Conservation (phyloP, 1,140 invertebrate species). For the Diploscapter pachys region DNA sequence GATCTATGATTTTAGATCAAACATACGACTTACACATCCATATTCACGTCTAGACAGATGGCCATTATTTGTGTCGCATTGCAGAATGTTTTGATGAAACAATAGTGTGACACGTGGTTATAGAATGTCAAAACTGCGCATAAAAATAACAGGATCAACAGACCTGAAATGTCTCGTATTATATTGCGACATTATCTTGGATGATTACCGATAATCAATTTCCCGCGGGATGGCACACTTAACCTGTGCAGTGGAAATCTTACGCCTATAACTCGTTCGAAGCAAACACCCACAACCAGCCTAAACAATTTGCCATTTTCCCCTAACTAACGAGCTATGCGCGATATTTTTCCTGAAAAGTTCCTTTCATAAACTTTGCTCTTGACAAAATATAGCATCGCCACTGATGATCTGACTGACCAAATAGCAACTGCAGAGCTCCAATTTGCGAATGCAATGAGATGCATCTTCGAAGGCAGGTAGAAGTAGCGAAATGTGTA, state of each 20-base stretch:
- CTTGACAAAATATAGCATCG: background rate
- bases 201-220: conserved; percentile 6
- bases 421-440: conserved; percentile 32
- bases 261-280: conserved; percentile 27
- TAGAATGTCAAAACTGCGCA: conserved; percentile 30
- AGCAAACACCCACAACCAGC: conserved; percentile 29
- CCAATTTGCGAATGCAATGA: conserved; percentile 34
- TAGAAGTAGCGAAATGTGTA: conserved; percentile 36
- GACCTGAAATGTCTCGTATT: background rate
- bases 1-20: background rate
- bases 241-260: conserved; percentile 21
- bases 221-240: conserved; percentile 11
- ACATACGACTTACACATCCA: conserved; percentile 17
- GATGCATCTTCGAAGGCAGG: conserved; percentile 32
- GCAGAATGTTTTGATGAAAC: conserved; percentile 25
- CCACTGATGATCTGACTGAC: conserved; percentile 4
- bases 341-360: background rate
- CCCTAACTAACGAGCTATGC: background rate
- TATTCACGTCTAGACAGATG: conserved; percentile 23
- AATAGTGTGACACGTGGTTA: conserved; percentile 28
- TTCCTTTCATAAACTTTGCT: background rate
- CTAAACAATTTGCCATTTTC: background rate
- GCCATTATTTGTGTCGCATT: conserved; percentile 23
- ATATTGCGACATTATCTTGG: background rate
- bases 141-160: background rate